Base-by-base conservation (phyloP, 2,888 invertebrate species). In the Acleris cristana region DNA sequence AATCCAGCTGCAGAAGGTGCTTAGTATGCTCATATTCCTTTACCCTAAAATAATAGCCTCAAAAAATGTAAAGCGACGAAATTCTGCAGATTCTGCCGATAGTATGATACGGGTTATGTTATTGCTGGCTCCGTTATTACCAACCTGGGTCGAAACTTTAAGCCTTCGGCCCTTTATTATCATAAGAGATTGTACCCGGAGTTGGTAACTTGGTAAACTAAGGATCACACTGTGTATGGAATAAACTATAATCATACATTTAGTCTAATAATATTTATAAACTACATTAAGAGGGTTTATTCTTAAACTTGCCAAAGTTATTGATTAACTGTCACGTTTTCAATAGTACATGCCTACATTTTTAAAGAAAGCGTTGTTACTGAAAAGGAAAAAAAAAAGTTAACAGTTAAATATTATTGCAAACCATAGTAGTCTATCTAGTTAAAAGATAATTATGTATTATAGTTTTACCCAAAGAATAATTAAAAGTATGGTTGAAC, bases 81-180 rank as follows among this genome's bases (percentile, higher is more conserved):
- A 45, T 61, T 56, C 19, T 30, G 55, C 14, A 61, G 5, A 48
- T 66, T 57, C 18, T 48, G 52, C 45, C 60, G 55, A 55, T 60
- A n/a, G 48, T n/a, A 19, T 55, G 55, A 52, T 52, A 56, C 52
- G 61, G 56, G 21, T 51, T 51, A 60, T 49, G 48, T 21, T 52
- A 61, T 66, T 34, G 21, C 52, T 40, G 12, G 44, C 52, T 34
- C 61, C 61, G 52, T 51, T 65, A 61, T 56, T 66, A 45, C 61
- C 61, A 53, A 62, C 61, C 61, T 62, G 56, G 52, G 52, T 48
- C 18, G 66, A 45, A 66, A 66, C 61, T 66, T 62, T 10, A 56
- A 66, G 52, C 61, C 56, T 19, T n/a, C 44, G 55, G 45, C 45
- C 66, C 57, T 57, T 62, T 61, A 66, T 57, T 62, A 57, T 61